Base-by-base conservation (phyloP, 1,140 invertebrate genomes). In the Metaphire vulgaris region DNA sequence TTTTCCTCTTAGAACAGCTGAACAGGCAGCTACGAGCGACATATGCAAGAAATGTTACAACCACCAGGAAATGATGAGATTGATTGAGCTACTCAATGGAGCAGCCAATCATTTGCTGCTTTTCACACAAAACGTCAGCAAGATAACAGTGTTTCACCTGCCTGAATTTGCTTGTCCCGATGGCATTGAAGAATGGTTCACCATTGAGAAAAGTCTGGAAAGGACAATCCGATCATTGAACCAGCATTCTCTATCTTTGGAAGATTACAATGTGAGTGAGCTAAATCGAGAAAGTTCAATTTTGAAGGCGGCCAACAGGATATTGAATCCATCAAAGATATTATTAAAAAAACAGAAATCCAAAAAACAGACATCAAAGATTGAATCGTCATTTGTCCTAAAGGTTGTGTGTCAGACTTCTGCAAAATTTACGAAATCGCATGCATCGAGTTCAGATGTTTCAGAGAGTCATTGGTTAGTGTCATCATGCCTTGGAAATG, bases 81-180 rank as follows among this genome's bases (percentile, higher is more conserved):
- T 85, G n/a, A 73, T 85, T 0, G 31, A 80, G 32, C 80, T 83
- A 74, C 75, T 84, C 15, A 69, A 80, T 41, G 72, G 80, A 56
- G 67, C 69, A 69, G 78, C 77, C 26, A 80, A 80, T 68, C 80
- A 80, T 65, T 66, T 83, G n/a, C 76, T 85, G 0, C 72, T 84
- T 16, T 85, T 85, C 75, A 82, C 82, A 12, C 84, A 84, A 77
- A 81, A 83, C 74, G 80, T 85, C 1, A 73, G 71, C 33, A 76
- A 76, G 71, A 76, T 85, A 31, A 75, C 80, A 77, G 74, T 84
- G 33, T 82, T 80, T 79, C 79, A 83, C 75, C 65, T 83, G 0
- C 34, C 74, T 32, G 69, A 72, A 32, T 28, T 69, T 16, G 12
- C 56, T 2, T 68, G 69, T 21, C 65, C 32, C 65, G 12, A 31